Evolutionary conservation across 1,140 invertebrate genomes (phyloP), one percentile per base, ranked within the genome.

Genomic region (Bombyx mori): DNA sequence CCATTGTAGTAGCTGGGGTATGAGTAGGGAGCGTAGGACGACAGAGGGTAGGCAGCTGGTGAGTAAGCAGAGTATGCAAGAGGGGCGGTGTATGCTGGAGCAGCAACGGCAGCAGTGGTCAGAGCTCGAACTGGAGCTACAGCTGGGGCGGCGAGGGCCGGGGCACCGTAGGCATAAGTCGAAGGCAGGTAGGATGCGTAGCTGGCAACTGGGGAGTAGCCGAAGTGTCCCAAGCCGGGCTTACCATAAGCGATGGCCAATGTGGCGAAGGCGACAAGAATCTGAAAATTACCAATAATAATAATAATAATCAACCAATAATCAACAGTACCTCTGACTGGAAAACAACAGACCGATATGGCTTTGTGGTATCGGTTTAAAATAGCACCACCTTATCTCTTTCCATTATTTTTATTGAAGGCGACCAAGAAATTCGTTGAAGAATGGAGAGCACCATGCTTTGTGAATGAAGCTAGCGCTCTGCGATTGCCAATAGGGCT

Each of bases 231-330:
- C 8, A 47, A 57, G 42, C 52, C 52, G 22, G 61, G 61, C 46
- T 58, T 48, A 10, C 56, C 63, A 12, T 53, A 58, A 6, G 59
- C 63, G 26, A 65, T 12, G 10, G 56, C 63, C 22, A 63, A 10
- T 22, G 58, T 56, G 42, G 50, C 55, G 44, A 61, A 57, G 54
- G 54, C 52, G 42, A 65, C 43, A 45, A 62, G 12, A 12, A 61
- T 12, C 63, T 61, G 54, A 48, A 42, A 52, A 6, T n/a, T 10
- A 52, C 7, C 0, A 26, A 6, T 9, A 42, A 42, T 6, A 35
- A 18, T 18, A 18, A 42, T 35, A 35, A 35, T 35, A 35, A 35
- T 35, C 26, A 35, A 35, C 26, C 26, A 35, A 35, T 35, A 35
- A 35, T 35, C 26, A 35, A 35, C 2, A 35, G 4, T 35, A 3